Evolutionary conservation across 2,888 invertebrate species (phyloP).

Genomic region (Mayetiola destructor): DNA sequence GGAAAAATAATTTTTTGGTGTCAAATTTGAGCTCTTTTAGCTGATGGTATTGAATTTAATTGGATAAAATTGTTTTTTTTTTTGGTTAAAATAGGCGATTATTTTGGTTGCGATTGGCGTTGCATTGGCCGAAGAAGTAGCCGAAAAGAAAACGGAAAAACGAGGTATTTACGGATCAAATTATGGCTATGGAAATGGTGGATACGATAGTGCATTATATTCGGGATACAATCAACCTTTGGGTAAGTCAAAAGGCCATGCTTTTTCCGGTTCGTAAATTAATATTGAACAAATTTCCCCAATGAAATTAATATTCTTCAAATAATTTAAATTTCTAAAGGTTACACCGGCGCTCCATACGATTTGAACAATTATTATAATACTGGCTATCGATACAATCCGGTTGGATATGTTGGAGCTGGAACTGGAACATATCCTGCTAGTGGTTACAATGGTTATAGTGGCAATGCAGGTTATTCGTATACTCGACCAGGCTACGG

Average conservation of each 20-base stretch:
- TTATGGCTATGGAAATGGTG: neutral
- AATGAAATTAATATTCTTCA: too few species aligned
- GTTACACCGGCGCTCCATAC: too few species aligned
- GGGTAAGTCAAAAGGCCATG: too few species aligned
- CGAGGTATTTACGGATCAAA: neutral
- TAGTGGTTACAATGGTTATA: neutral
- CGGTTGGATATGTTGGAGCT: too few species aligned
- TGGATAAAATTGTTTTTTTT: too few species aligned
- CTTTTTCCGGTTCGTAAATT: too few species aligned
- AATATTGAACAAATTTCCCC: too few species aligned
- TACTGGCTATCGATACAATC: neutral
- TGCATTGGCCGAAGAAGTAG: neutral
- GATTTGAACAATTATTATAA: too few species aligned
- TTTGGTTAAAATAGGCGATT: neutral
- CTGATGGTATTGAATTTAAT: neutral
- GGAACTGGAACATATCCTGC: neutral
- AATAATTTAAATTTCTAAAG: too few species aligned
- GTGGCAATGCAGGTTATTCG: neutral
- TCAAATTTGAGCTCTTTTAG: neutral
- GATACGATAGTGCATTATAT: neutral
- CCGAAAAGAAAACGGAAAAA: slow-evolving; percentile 5
- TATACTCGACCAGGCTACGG: too few species aligned
- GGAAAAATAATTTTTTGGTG: neutral
- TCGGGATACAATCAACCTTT: neutral
- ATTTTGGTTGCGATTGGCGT: neutral